Percentiles rank a stretch among this genome's conserved stretches.
These are phyloP conservation scores for Mythimna vitellina DNA, from an alignment of 2,888 invertebrate species.

Conservation along the genomic window DNA sequence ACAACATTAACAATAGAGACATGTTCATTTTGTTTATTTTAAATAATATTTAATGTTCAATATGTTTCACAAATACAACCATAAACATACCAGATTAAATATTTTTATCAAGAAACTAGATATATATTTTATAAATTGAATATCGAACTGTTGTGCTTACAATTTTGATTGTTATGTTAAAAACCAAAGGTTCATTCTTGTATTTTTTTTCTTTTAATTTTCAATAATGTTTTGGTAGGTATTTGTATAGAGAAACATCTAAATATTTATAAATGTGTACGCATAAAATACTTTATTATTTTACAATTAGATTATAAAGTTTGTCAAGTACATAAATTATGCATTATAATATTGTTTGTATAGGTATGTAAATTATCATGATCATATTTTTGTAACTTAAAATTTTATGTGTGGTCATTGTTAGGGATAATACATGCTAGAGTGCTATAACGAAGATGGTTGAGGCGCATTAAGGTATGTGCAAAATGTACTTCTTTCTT, in stretches of 20 bases:
- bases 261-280: slow-evolving; percentile 34
- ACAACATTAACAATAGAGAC: not conserved
- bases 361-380: slow-evolving; percentile 21
- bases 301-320: slow-evolving; percentile 36
- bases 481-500: not conserved
- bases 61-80: not conserved
- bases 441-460: not conserved
- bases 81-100: not conserved
- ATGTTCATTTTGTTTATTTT: not conserved
- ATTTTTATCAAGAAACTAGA: slow-evolving; percentile 6
- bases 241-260: slow-evolving; percentile 24
- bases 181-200: slow-evolving; percentile 50
- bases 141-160: slow-evolving; percentile 20
- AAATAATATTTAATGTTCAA: slow-evolving; percentile 1
- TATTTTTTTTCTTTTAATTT: slow-evolving; percentile 16
- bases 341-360: slow-evolving; percentile 35
- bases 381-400: slow-evolving; percentile 29
- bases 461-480: not conserved
- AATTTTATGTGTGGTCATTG: slow-evolving; percentile 14
- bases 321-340: slow-evolving; percentile 42
- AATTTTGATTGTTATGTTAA: slow-evolving; percentile 24
- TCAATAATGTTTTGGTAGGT: slow-evolving; percentile 18
- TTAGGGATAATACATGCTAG: not conserved
- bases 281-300: slow-evolving; percentile 39
- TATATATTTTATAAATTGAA: not conserved